phyloP scores from a whole-genome alignment of 2,888 invertebrate genomes.

The Elegia similella region DNA sequence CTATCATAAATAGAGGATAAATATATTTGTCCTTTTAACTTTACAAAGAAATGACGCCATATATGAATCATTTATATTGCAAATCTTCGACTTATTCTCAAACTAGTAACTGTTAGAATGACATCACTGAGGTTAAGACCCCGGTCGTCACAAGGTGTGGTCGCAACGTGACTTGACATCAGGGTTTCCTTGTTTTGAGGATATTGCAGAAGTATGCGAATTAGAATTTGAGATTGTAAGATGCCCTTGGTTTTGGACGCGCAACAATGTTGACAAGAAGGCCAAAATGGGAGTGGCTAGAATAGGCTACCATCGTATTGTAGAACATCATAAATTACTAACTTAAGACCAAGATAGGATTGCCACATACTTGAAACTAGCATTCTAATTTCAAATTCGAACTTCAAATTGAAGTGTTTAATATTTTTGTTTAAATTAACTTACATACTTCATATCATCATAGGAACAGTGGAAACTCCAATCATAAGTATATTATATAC shows the following conservation, averaged over 20 bases:
- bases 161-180: conserved; percentile 2
- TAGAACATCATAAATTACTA: no score
- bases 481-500: no score
- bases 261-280: neutral
- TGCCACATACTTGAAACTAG: no score
- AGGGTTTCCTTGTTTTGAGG: conserved; percentile 4
- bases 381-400: no score
- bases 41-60: neutral
- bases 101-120: conserved; percentile 7
- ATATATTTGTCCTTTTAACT: no score
- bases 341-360: no score
- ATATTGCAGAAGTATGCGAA: neutral
- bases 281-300: neutral
- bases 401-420: no score
- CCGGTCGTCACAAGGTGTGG: conserved; percentile 2
- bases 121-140: conserved; percentile 13
- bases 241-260: neutral
- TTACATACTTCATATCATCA: no score
- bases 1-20: no score
- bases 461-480: no score
- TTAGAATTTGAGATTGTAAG: neutral
- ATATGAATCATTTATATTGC: neutral
- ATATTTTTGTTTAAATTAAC: no score
- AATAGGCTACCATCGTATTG: no score
- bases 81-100: neutral